Evolutionary conservation across 2,888 invertebrate species (phyloP).

Genomic region (Sinelater perroti): DNA sequence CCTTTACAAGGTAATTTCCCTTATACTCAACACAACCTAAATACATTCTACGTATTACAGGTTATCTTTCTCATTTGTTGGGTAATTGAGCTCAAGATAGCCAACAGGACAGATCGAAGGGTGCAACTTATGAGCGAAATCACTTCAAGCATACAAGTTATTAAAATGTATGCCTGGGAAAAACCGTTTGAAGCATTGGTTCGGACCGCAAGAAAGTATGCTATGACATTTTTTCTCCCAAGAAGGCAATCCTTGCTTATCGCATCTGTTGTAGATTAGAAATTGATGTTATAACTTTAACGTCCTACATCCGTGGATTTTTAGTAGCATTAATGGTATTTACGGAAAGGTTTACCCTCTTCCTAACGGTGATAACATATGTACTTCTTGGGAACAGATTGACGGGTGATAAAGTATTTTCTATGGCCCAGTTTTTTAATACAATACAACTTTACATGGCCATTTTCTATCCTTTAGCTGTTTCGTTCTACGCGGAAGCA

Average conservation of each 20-base stretch:
- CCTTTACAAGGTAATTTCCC: slow-evolving; percentile 61
- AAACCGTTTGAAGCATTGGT: slow-evolving; percentile 73
- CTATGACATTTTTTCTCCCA: too few species aligned
- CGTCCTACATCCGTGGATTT: slow-evolving; percentile 73
- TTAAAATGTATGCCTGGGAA: slow-evolving; percentile 85
- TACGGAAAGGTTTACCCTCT: slow-evolving; percentile 84
- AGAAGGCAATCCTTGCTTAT: too few species aligned
- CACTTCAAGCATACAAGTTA: slow-evolving; percentile 75
- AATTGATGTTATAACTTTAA: slow-evolving; percentile 71
- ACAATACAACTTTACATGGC: slow-evolving; percentile 74
- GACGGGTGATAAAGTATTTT: slow-evolving; percentile 74
- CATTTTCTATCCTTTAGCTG: slow-evolving; percentile 70
- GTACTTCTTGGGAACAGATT: slow-evolving; percentile 71
- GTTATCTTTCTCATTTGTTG: slow-evolving; percentile 61
- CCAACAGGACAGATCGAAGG: slow-evolving; percentile 69
- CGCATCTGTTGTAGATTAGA: slow-evolving; percentile 69
- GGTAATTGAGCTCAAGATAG: slow-evolving; percentile 64
- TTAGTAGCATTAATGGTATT: slow-evolving; percentile 75
- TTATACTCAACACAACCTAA: not conserved
- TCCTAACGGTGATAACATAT: slow-evolving; percentile 80
- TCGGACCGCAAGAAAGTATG: slow-evolving; percentile 68
- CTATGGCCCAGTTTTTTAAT: slow-evolving; percentile 81
- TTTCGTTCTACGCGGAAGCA: slow-evolving; percentile 70
- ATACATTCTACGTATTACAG: slow-evolving; percentile 49
- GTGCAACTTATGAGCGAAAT: slow-evolving; percentile 80